A percentile compares a stretch with the other conserved stretches of the same genome.
Evolutionary conservation across 1,140 invertebrate species (phyloP).

Genomic region (Sminthurides bifidus): DNA sequence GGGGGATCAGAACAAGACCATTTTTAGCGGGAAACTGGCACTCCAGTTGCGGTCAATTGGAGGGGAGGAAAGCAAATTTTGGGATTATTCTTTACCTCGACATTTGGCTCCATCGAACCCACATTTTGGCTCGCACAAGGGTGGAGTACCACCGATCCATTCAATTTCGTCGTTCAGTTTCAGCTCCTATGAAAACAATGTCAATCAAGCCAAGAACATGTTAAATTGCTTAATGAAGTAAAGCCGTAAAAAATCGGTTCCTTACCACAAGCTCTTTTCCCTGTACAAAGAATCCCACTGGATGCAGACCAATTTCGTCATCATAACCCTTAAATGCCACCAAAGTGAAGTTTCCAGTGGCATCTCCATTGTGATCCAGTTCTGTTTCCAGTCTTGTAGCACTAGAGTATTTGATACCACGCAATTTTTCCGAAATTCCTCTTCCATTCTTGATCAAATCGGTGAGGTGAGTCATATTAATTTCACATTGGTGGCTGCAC

Average conservation of each 20-base stretch:
- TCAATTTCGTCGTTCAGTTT: conserved; percentile 53
- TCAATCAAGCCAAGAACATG: too few species aligned
- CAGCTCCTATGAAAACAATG: conserved; percentile 46
- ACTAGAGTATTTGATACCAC: conserved; percentile 53
- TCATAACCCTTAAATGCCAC: conserved; percentile 49
- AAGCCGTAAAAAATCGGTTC: conserved; percentile 1
- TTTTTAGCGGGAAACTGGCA: too few species aligned
- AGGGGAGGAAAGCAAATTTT: too few species aligned
- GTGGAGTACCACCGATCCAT: conserved; percentile 64
- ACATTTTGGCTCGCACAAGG: conserved; percentile 83
- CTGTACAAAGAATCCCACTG: conserved; percentile 51
- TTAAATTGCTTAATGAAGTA: too few species aligned
- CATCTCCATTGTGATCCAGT: conserved; percentile 88
- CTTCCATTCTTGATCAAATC: too few species aligned
- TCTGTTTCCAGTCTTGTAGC: conserved; percentile 75
- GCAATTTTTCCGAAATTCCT: conserved; percentile 18
- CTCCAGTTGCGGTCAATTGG: too few species aligned
- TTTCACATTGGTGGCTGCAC: too few species aligned
- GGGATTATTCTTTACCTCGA: conserved; percentile 70
- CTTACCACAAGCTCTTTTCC: conserved; percentile 3
- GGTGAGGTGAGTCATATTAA: too few species aligned
- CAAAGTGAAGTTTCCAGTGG: conserved; percentile 90
- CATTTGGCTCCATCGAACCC: conserved; percentile 87
- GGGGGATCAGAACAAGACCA: too few species aligned
- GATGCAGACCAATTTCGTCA: conserved; percentile 58